Evolutionary conservation across 1,140 invertebrate genomes (phyloP).

Genomic region (Scaptomyza graminum): DNA sequence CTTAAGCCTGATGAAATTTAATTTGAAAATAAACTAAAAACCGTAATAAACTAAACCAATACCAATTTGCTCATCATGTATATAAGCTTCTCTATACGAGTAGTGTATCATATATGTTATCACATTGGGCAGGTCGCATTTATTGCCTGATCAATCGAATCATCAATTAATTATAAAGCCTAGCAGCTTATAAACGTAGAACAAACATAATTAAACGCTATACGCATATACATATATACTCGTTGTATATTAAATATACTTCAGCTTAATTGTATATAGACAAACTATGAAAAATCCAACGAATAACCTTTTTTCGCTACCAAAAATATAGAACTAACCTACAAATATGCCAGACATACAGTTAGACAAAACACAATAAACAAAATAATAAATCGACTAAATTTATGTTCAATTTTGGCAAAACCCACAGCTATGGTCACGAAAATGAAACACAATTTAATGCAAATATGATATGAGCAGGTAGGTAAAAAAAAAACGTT

Average conservation of each 20-base stretch:
- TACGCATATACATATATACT: constrained; percentile 45
- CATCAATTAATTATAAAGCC: constrained; percentile 53
- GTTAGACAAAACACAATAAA: constrained; percentile 43
- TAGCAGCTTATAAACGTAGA: constrained; percentile 66
- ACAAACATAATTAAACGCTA: constrained; percentile 50
- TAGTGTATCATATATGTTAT: constrained; percentile 52
- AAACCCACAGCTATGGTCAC: constrained; percentile 17
- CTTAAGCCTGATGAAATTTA: constrained; percentile 41
- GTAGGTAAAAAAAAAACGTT: too few species aligned
- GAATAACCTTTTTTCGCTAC: constrained; percentile 79
- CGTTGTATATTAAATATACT: constrained; percentile 51
- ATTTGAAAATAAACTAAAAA: constrained; percentile 19
- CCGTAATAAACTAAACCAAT: constrained; percentile 35
- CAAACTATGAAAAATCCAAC: constrained; percentile 75
- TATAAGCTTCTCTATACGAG: constrained; percentile 74
- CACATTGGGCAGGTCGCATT: constrained; percentile 48
- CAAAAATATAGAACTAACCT: constrained; percentile 41
- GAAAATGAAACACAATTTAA: constrained; percentile 5
- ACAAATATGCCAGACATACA: constrained; percentile 35
- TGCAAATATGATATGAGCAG: too few species aligned
- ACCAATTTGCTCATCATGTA: constrained; percentile 66
- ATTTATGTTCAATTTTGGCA: constrained; percentile 16
- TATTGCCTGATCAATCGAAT: constrained; percentile 49
- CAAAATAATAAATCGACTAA: constrained; percentile 15
- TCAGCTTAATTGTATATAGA: constrained; percentile 66